Percentiles rank a stretch among this genome's conserved stretches.
Conservation (phyloP, 2,888 invertebrate genomes). For the Serrognathus titanus region DNA sequence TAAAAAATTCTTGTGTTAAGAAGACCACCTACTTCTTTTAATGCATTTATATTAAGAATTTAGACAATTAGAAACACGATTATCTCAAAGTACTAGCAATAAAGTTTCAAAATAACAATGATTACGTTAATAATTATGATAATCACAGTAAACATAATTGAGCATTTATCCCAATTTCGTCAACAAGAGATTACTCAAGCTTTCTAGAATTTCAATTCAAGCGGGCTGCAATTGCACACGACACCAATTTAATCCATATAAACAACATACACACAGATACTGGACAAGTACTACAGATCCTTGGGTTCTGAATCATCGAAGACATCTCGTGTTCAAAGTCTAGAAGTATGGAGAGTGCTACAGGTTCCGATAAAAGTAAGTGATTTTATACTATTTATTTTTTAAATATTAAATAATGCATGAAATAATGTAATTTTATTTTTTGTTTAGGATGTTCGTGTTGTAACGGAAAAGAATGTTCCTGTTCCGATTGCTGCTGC, state of each 20-base stretch:
- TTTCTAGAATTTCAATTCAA: slow-evolving; percentile 8
- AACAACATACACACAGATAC: background rate
- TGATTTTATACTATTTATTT: background rate
- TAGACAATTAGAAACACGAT: too few species aligned
- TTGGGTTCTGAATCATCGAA: background rate
- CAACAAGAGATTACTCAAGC: too few species aligned
- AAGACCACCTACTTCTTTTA: too few species aligned
- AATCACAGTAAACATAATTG: too few species aligned
- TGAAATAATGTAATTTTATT: too few species aligned
- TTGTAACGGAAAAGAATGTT: background rate
- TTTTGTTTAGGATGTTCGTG: background rate
- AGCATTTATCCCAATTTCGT: too few species aligned
- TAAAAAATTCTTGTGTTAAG: too few species aligned
- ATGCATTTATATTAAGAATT: too few species aligned
- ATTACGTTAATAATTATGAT: too few species aligned
- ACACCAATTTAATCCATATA: slow-evolving; percentile 12
- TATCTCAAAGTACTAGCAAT: too few species aligned
- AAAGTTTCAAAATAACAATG: too few species aligned
- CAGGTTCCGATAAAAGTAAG: background rate
- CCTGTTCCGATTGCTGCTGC: slow-evolving; percentile 2
- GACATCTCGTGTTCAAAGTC: slow-evolving; percentile 8
- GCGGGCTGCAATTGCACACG: slow-evolving; percentile 18
- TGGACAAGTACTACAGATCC: background rate
- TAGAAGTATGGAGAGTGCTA: slow-evolving; percentile 10
- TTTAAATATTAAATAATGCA: too few species aligned